Evolutionary conservation across 2,797 vertebrate genomes (phyloP).

Genomic region (Helostoma temminkii): DNA sequence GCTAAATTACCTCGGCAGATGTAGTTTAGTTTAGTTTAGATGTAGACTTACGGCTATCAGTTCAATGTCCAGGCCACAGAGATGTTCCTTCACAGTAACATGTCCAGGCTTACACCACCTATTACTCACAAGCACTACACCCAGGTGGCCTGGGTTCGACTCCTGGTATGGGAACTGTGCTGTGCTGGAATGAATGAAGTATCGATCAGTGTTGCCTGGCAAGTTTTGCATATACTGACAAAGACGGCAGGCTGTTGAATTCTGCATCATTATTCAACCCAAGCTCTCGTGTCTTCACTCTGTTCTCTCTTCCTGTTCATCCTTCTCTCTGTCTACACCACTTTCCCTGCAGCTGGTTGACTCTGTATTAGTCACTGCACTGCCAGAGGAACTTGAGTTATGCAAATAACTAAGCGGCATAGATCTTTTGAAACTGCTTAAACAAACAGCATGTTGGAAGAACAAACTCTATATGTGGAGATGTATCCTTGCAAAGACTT

Average conservation of each 20-base stretch:
- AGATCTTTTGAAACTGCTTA: constrained; percentile 51
- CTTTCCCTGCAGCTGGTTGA: constrained; percentile 21
- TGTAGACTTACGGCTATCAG: too few relatives aligned
- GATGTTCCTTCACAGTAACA: too few relatives aligned
- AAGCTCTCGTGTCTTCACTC: constrained; percentile 1
- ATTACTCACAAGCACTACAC: too few relatives aligned
- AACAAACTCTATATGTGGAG: constrained; percentile 33
- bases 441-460: constrained; percentile 44
- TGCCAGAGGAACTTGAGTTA: constrained; percentile 54
- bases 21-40: too few relatives aligned
- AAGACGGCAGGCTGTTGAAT: neutral
- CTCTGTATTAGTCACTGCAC: constrained; percentile 21
- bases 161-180: too few relatives aligned
- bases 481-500: constrained; percentile 12
- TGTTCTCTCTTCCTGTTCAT: constrained; percentile 1
- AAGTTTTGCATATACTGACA: neutral
- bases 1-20: too few relatives aligned
- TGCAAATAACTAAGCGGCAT: constrained; percentile 44
- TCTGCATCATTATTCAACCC: constrained; percentile 15
- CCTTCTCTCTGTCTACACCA: constrained; percentile 6
- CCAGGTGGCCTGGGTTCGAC: too few relatives aligned
- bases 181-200: too few relatives aligned
- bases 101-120: too few relatives aligned
- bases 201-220: neutral
- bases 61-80: too few relatives aligned